These are phyloP conservation scores for Epizoanthus fatuus DNA, from an alignment of 92 coral and sea anemone species.

Conservation along the genomic window DNA sequence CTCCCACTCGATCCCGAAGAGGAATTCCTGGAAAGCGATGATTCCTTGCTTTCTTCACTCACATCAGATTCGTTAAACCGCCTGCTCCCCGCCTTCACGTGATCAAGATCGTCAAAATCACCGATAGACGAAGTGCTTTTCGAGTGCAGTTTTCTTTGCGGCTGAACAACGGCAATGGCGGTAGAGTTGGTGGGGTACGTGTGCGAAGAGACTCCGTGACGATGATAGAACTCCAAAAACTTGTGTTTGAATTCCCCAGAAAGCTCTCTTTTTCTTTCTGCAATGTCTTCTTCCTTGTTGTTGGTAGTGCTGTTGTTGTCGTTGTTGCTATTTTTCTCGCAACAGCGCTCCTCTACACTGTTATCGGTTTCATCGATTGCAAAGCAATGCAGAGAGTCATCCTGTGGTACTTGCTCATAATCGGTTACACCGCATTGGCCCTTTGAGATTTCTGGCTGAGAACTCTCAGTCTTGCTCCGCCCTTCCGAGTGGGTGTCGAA, in stretches of 20 bases:
- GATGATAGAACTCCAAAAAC: slow-evolving; percentile 15
- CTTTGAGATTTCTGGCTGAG: background rate
- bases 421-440: background rate
- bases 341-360: background rate
- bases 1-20: slow-evolving; percentile 14
- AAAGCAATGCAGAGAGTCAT: background rate
- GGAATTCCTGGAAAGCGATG: background rate
- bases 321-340: background rate
- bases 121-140: slow-evolving; percentile 22
- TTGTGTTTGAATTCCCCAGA: slow-evolving; percentile 19
- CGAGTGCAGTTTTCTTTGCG: slow-evolving; percentile 19
- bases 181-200: background rate
- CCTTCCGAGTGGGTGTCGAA: background rate
- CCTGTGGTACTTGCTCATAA: background rate
- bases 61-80: slow-evolving; percentile 24
- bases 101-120: slow-evolving; percentile 44
- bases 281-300: background rate
- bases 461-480: background rate
- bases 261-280: background rate
- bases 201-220: background rate
- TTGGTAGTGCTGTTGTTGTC: too few species aligned
- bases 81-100: slow-evolving; percentile 43
- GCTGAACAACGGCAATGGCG: slow-evolving; percentile 41
- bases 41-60: background rate
- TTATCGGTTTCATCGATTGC: background rate